Percentiles rank a stretch among this genome's conserved stretches.
phyloP scores from a whole-genome alignment of 2,888 invertebrate species.

The Torymus aiolomorphi region DNA sequence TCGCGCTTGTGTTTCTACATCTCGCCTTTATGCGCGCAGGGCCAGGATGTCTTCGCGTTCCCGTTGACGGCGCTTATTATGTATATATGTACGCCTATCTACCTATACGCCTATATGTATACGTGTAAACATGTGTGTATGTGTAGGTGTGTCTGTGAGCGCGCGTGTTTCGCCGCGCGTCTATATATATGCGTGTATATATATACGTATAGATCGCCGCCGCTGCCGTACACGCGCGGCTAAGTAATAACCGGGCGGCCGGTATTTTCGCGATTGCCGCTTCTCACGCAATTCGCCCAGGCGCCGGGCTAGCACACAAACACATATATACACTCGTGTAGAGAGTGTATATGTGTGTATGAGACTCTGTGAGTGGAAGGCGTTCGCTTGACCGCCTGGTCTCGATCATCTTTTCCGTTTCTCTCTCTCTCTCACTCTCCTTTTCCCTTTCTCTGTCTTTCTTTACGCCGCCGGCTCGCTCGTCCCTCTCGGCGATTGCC shows the following conservation, averaged over 20 bases:
- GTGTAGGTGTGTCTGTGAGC: neutral
- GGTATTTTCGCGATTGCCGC: constrained; percentile 59
- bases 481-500: no score
- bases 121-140: neutral
- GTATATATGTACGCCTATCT: neutral
- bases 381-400: neutral
- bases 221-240: constrained; percentile 35
- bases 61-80: constrained; percentile 3
- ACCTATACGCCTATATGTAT: neutral
- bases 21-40: constrained; percentile 13
- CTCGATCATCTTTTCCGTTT: constrained; percentile 22
- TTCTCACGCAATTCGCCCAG: constrained; percentile 61
- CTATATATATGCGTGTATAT: constrained; percentile 27
- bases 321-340: no score
- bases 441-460: constrained; percentile 21
- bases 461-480: neutral
- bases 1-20: constrained; percentile 5
- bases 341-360: neutral
- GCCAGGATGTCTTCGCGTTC: constrained; percentile 27
- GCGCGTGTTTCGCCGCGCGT: neutral
- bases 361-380: neutral
- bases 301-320: neutral
- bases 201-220: neutral
- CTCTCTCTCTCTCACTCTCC: constrained; percentile 14
- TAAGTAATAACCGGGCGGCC: constrained; percentile 61